These are phyloP conservation scores for Pachycephus smyrnensis DNA, from an alignment of 2,888 invertebrate genomes.

Conservation along the genomic window DNA sequence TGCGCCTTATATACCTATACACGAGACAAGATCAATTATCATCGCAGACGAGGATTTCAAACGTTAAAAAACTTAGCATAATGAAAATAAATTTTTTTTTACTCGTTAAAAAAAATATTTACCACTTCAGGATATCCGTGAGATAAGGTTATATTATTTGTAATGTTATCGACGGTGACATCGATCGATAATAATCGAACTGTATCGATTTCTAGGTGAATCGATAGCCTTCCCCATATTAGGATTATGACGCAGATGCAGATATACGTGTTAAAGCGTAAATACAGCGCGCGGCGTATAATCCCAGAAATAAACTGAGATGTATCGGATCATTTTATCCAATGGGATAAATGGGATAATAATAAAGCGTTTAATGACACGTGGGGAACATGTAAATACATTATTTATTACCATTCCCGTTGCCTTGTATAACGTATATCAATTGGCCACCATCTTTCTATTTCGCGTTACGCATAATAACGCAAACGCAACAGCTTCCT, in stretches of 20 bases:
- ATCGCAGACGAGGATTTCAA: neutral
- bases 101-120: neutral
- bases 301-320: neutral
- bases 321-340: neutral
- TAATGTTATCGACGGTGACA: neutral
- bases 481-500: neutral
- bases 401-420: constrained; percentile 3
- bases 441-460: neutral
- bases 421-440: neutral
- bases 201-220: neutral
- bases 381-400: neutral
- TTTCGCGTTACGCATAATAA: neutral
- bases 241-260: neutral
- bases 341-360: neutral
- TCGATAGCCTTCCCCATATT: neutral
- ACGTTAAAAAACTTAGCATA: neutral
- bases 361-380: neutral
- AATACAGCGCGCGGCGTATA: neutral
- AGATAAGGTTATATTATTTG: neutral
- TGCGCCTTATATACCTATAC: neutral
- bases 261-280: neutral
- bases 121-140: neutral
- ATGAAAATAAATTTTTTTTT: neutral
- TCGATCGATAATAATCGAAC: neutral
- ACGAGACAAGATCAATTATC: neutral